phyloP scores from a whole-genome alignment of 2,888 invertebrate genomes.

The Balanococcus diminutus region DNA sequence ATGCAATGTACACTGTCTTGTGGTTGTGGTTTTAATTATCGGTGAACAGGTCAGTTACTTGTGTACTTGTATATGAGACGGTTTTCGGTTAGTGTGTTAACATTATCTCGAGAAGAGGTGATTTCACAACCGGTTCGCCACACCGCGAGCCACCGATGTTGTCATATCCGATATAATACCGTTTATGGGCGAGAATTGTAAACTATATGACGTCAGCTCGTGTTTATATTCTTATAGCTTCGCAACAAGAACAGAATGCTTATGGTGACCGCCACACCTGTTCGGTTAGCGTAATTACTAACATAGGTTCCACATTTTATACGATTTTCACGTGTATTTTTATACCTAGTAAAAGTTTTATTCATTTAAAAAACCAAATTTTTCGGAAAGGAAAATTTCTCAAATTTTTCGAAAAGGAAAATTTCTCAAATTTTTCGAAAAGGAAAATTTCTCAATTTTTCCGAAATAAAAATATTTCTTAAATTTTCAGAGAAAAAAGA shows the following conservation, averaged over 20 bases:
- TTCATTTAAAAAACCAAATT: too few species aligned
- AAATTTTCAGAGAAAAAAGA: too few species aligned
- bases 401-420: too few species aligned
- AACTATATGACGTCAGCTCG: not conserved
- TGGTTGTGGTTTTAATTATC: not conserved
- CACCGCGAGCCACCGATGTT: not conserved
- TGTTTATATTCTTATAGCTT: not conserved
- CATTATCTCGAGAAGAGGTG: not conserved
- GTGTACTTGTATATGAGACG: not conserved
- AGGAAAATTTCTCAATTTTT: too few species aligned
- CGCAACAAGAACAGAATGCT: not conserved
- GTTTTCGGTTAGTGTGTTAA: slow-evolving; percentile 9
- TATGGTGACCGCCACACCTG: slow-evolving; percentile 6
- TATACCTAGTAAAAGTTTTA: too few species aligned
- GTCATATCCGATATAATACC: slow-evolving; percentile 18
- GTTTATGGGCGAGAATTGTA: slow-evolving; percentile 11
- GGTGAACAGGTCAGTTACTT: not conserved
- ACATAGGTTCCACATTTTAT: too few species aligned
- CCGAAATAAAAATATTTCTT: too few species aligned
- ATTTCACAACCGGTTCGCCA: slow-evolving; percentile 19
- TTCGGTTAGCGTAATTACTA: slow-evolving; percentile 27
- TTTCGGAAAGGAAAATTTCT: too few species aligned
- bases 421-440: too few species aligned
- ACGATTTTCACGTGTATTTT: too few species aligned
- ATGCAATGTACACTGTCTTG: not conserved